A percentile compares a stretch with the other conserved stretches of the same genome.
Conservation (phyloP, 2,888 invertebrate genomes). For the Tiliacea aurago region DNA sequence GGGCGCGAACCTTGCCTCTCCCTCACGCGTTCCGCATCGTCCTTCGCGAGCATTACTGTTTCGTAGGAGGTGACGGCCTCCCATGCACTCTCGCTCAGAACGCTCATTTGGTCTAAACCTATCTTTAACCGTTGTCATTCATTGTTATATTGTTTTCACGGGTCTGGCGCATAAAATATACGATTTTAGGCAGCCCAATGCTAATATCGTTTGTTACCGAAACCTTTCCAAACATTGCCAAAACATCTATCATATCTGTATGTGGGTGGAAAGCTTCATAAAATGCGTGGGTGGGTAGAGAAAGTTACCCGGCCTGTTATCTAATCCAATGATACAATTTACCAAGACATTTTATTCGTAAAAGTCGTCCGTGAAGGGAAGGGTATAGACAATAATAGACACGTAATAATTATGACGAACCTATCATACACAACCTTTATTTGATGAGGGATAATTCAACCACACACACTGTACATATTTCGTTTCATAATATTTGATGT, state of each 20-base stretch:
- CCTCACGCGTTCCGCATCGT: too few relatives aligned
- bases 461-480: background rate
- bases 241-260: slow-evolving; percentile 50
- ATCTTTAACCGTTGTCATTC: background rate
- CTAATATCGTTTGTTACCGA: slow-evolving; percentile 26
- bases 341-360: slow-evolving; percentile 18
- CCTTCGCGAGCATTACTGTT: too few relatives aligned
- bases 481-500: too few relatives aligned
- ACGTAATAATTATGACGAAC: background rate
- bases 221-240: slow-evolving; percentile 45
- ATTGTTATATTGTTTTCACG: slow-evolving; percentile 15
- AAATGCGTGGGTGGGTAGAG: slow-evolving; percentile 36
- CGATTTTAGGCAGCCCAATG: slow-evolving; percentile 23
- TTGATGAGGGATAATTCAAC: background rate
- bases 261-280: slow-evolving; percentile 39
- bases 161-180: slow-evolving; percentile 40
- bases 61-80: too few relatives aligned
- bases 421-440: background rate
- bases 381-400: background rate
- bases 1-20: too few relatives aligned
- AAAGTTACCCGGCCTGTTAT: slow-evolving; percentile 32
- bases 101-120: too few relatives aligned
- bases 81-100: too few relatives aligned
- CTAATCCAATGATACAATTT: slow-evolving; percentile 27
- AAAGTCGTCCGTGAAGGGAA: background rate